These are phyloP conservation scores for Nibea albiflora DNA, from an alignment of 2,113 vertebrate species.

Conservation along the genomic window DNA sequence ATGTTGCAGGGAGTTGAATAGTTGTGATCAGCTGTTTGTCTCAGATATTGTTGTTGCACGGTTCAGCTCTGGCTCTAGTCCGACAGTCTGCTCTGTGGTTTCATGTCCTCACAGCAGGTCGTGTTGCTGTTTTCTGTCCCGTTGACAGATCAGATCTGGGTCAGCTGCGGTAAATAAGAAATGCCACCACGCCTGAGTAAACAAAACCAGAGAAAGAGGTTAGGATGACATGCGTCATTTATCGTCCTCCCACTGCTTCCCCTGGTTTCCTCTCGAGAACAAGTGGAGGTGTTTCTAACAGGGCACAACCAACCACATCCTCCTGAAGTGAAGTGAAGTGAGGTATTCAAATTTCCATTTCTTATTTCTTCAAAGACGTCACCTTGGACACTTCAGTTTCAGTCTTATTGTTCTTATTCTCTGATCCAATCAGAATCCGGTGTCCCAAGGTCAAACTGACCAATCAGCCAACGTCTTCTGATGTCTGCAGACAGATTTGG, in stretches of 20 bases:
- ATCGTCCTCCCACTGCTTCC: not conserved
- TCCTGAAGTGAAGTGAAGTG: not conserved
- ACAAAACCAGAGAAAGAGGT: not conserved
- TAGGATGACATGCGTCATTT: not conserved
- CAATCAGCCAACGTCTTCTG: not conserved
- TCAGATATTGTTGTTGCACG: not conserved
- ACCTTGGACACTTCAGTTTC: not conserved
- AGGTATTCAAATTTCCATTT: no score
- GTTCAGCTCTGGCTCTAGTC: not conserved
- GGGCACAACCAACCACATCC: not conserved
- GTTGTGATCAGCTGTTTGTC: no score
- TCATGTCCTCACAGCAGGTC: not conserved
- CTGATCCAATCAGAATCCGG: not conserved
- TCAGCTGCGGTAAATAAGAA: not conserved
- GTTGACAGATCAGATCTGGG: not conserved
- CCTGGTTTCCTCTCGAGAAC: not conserved
- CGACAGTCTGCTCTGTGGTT: not conserved
- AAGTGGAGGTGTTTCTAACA: not conserved
- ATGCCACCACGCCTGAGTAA: conserved; percentile 1
- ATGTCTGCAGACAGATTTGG: not conserved
- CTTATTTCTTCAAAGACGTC: no score
- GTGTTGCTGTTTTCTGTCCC: no score
- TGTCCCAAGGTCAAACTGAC: not conserved
- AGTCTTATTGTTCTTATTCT: not conserved
- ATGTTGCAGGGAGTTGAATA: no score